Base-by-base conservation (phyloP, 2,113 vertebrate genomes). In the Pelvicachromis taeniatus region DNA sequence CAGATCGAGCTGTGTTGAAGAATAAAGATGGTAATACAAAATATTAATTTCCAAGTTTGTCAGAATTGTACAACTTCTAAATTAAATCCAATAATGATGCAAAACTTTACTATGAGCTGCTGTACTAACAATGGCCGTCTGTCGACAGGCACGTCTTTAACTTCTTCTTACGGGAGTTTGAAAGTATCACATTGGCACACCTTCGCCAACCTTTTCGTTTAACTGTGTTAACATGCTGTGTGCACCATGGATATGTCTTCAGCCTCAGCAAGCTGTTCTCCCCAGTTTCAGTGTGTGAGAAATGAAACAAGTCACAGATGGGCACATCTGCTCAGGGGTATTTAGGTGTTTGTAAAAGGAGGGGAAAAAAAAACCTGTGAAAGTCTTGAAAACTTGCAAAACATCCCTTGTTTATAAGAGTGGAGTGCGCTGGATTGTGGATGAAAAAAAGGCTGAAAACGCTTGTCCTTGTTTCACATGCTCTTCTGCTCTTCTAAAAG, bases 291-390 rank as follows among this genome's bases (percentile, higher is more conserved):
- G 77, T 40, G 17, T 63, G 56, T 75, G 52, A 35, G 70, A 90
- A 82, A 84, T 1, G 35, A 91, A 89, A 84, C 63, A 91, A 85
- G 87, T 52, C 86, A 84, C 91, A 88, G 89, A 88, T 88, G 86
- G 78, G 75, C 86, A 85, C 84, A 83, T 84, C 90, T 88, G 92
- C 90, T 91, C 84, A 78, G 55, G 88, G 88, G 50, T 77, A 63
- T 85, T 88, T 70, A 78, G 55, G 78, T 35, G 23, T 83, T 78
- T 78, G 56, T 26, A 75, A 75, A 75, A 75, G 14, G n/a, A 16
- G 9, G 26, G 80, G 3, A 38, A 33, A 82, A 87, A 58, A 63
- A 21, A 23, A 26, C 33, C 68, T 53, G 53, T 17, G 14, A 84
- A 88, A 75, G 61, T 59, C 14, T n/a, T 80, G 65, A 70, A 85